phyloP scores from a whole-genome alignment of 2,113 vertebrate genomes.

The Nematolebias whitei region DNA sequence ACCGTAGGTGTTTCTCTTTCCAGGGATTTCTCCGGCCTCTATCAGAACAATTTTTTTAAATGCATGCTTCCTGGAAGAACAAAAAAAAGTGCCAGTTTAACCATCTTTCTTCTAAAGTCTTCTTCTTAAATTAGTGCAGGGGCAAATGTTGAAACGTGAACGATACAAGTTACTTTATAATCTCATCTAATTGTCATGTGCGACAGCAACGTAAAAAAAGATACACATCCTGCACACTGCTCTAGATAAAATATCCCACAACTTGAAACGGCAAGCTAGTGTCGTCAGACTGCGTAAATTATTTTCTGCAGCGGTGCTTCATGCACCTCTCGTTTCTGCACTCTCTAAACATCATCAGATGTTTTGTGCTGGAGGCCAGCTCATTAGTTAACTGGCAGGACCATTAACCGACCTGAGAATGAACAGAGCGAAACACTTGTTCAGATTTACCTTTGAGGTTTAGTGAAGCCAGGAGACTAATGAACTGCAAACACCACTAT shows the following conservation, averaged over 20 bases:
- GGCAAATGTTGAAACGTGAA: too few relatives aligned
- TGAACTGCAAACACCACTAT: constrained; percentile 35
- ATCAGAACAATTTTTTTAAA: constrained; percentile 44
- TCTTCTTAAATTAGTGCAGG: too few relatives aligned
- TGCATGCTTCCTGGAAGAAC: constrained; percentile 31
- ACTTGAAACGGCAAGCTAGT: constrained; percentile 17
- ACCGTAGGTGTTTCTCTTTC: constrained; percentile 39
- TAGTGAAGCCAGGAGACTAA: constrained; percentile 39
- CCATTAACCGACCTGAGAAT: constrained; percentile 45
- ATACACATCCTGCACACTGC: constrained; percentile 3
- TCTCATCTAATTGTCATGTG: neutral
- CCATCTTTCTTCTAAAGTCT: neutral
- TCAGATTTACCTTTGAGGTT: constrained; percentile 55
- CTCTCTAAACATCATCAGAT: constrained; percentile 40
- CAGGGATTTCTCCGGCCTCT: constrained; percentile 40
- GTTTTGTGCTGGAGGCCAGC: constrained; percentile 36
- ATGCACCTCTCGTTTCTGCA: constrained; percentile 20
- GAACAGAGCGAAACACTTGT: constrained; percentile 39
- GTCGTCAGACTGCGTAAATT: constrained; percentile 27
- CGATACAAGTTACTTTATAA: too few relatives aligned
- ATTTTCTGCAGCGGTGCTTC: constrained; percentile 16
- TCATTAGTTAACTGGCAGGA: constrained; percentile 59
- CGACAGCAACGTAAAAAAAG: neutral
- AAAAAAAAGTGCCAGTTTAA: constrained; percentile 4
- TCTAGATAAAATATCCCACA: constrained; percentile 12